phyloP scores from a whole-genome alignment of 2,113 vertebrate species.

The Dipodomys merriami region DNA sequence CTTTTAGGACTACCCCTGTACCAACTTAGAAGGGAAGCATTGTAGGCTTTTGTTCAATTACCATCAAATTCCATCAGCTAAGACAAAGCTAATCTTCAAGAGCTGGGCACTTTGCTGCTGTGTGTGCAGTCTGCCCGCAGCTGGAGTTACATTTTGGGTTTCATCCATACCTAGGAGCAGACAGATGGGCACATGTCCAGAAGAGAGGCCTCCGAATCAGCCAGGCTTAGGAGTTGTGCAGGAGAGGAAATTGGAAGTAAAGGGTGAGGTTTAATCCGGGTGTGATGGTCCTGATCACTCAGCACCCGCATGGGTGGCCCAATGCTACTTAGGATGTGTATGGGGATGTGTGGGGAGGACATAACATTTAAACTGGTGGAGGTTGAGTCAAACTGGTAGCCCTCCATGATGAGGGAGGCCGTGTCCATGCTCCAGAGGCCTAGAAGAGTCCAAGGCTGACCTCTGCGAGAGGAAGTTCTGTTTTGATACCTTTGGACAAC shows the following conservation, averaged over 20 bases:
- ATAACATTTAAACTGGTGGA: not conserved
- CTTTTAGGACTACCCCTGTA: not conserved
- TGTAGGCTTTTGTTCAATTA: not conserved
- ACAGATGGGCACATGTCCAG: not conserved
- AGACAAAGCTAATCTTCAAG: not conserved
- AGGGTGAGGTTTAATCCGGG: not conserved
- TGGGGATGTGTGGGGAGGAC: not conserved
- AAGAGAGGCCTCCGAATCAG: not conserved
- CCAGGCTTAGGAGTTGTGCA: not conserved
- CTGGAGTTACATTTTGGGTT: not conserved
- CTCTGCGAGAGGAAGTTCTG: not conserved
- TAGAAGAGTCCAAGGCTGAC: not conserved
- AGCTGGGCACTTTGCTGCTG: not conserved
- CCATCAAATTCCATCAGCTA: not conserved
- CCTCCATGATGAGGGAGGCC: not conserved
- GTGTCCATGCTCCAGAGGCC: not conserved
- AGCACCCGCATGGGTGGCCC: not conserved
- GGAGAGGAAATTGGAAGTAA: not conserved
- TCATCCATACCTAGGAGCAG: not conserved
- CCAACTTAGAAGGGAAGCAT: not conserved
- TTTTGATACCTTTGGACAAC: not conserved
- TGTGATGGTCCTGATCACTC: not conserved
- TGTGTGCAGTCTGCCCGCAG: too few relatives aligned
- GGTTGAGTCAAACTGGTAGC: not conserved
- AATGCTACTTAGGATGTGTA: not conserved